phyloP scores from a whole-genome alignment of 2,113 vertebrate genomes.

The Callopanchax toddi region DNA sequence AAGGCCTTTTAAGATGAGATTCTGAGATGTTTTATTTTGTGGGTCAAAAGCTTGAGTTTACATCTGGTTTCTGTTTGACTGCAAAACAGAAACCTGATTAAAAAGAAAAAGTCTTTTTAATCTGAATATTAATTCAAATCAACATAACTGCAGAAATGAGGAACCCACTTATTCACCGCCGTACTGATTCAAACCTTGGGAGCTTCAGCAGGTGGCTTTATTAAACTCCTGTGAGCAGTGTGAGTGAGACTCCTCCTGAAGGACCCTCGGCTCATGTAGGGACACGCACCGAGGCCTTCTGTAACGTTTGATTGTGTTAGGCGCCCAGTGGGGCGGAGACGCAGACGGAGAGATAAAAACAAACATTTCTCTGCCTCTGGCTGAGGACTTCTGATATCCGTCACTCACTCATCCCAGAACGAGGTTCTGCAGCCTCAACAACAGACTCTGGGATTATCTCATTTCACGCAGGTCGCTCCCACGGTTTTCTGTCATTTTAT shows the following conservation, averaged over 20 bases:
- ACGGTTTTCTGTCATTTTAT: background rate
- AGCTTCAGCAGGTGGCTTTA: too few relatives aligned
- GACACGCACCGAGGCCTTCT: constrained; percentile 39
- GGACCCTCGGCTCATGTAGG: constrained; percentile 16
- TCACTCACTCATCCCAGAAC: constrained; percentile 44
- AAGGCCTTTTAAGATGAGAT: too few relatives aligned
- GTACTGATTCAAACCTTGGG: too few relatives aligned
- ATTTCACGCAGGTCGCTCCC: constrained; percentile 45
- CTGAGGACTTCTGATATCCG: constrained; percentile 29
- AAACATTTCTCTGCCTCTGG: constrained; percentile 36
- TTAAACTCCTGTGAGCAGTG: constrained; percentile 2
- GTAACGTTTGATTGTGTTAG: constrained; percentile 22
- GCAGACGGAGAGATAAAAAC: constrained; percentile 2
- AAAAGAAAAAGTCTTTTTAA: too few relatives aligned
- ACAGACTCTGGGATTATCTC: constrained; percentile 15
- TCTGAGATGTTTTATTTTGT: too few relatives aligned
- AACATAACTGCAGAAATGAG: too few relatives aligned
- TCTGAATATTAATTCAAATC: too few relatives aligned
- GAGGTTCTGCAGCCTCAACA: constrained; percentile 27
- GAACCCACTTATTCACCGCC: too few relatives aligned
- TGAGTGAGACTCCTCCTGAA: constrained; percentile 18
- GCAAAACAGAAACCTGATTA: too few relatives aligned
- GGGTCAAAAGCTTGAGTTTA: too few relatives aligned
- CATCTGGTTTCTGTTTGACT: too few relatives aligned
- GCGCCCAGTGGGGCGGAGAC: background rate